A percentile compares a stretch with the other conserved stretches of the same genome.
Evolutionary conservation across 2,888 invertebrate species (phyloP).

Genomic region (Heliconius ismenius): DNA sequence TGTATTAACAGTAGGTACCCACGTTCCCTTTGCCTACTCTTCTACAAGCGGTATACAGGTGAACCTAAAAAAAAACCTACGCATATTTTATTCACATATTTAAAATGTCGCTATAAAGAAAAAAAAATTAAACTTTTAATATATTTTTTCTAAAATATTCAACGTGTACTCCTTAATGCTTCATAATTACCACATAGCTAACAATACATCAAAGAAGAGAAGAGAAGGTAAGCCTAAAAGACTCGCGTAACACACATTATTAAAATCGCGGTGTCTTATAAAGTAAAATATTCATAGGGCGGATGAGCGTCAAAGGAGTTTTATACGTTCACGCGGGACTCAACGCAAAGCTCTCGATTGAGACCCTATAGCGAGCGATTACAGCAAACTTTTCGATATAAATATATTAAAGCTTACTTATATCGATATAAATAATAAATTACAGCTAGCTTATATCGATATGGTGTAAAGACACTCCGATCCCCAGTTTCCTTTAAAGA

Average conservation of each 20-base stretch:
- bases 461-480: too few species aligned
- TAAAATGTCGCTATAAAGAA: neutral
- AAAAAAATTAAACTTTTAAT: neutral
- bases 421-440: too few species aligned
- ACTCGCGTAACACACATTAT: constrained; percentile 29
- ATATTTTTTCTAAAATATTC: constrained; percentile 9
- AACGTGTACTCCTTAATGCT: neutral
- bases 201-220: constrained; percentile 28
- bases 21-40: too few species aligned
- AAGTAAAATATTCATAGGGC: constrained; percentile 61
- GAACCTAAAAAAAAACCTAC: too few species aligned
- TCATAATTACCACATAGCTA: neutral
- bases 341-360: constrained; percentile 21
- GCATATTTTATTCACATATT: neutral
- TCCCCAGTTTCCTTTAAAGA: too few species aligned
- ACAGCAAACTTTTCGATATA: neutral
- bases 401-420: too few species aligned
- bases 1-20: too few species aligned
- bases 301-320: constrained; percentile 47
- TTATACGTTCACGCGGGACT: constrained; percentile 18
- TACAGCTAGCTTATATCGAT: too few species aligned
- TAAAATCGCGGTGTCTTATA: constrained; percentile 33
- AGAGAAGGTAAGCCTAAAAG: constrained; percentile 6
- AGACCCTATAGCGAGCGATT: constrained; percentile 29
- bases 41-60: neutral